Evolutionary conservation across 2,113 vertebrate species (phyloP).

Genomic region (Planiliza haematocheilus): DNA sequence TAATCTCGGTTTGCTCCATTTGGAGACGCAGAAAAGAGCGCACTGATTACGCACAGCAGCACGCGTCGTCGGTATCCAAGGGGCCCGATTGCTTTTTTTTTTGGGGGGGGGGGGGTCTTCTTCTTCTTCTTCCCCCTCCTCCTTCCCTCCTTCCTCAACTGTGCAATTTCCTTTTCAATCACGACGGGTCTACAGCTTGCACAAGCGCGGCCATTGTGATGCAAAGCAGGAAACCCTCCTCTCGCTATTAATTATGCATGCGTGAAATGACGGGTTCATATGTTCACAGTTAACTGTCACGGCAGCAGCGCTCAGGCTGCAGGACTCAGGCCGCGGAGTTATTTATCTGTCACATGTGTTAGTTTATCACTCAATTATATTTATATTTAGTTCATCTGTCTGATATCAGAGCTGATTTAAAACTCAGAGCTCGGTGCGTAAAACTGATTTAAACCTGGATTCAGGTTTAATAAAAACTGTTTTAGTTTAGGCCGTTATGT

Average conservation of each 20-base stretch:
- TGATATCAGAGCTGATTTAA: neutral
- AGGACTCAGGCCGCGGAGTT: neutral
- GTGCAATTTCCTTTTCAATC: constrained; percentile 88
- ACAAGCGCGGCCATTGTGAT: constrained; percentile 74
- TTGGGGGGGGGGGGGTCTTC: constrained; percentile 34
- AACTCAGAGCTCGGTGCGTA: neutral
- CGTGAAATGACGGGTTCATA: constrained; percentile 81
- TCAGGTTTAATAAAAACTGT: too few relatives aligned
- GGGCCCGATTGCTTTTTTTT: constrained; percentile 83
- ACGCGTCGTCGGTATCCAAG: constrained; percentile 83
- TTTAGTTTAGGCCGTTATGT: constrained; percentile 24
- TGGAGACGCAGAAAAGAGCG: constrained; percentile 53
- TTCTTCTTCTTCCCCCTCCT: constrained; percentile 11
- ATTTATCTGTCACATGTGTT: too few relatives aligned
- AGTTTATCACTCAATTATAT: too few relatives aligned
- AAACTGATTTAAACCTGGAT: neutral
- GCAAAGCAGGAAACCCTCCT: constrained; percentile 81
- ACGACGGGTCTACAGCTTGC: constrained; percentile 77
- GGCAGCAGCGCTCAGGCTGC: constrained; percentile 42
- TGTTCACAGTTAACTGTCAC: constrained; percentile 76
- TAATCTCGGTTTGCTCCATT: constrained; percentile 74
- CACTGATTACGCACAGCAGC: constrained; percentile 83
- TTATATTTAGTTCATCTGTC: constrained; percentile 10
- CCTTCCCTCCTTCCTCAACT: constrained; percentile 71
- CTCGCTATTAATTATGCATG: constrained; percentile 80